Conservation (phyloP, 92 coral and sea anemone genomes). For the Umimayanthus chanpuru region DNA sequence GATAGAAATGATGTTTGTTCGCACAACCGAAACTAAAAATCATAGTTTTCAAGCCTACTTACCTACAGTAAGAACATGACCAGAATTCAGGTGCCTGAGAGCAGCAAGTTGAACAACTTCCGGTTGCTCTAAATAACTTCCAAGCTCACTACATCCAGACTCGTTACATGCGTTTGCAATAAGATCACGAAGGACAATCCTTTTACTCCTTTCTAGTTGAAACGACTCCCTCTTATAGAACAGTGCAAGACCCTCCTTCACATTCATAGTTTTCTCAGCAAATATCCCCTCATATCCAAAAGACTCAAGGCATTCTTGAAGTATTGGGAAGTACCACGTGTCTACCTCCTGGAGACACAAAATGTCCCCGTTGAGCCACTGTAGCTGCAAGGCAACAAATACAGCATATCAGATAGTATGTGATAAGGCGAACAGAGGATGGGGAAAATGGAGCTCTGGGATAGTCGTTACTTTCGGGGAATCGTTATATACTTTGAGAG, state of each 20-base stretch:
- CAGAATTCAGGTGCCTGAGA: neutral
- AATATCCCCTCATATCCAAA: conserved; percentile 62
- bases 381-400: conserved; percentile 40
- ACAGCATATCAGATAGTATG: too few relatives aligned
- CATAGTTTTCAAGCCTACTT: neutral
- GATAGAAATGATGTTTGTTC: neutral
- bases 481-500: too few relatives aligned
- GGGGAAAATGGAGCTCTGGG: too few relatives aligned
- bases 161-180: conserved; percentile 38
- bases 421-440: too few relatives aligned
- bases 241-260: conserved; percentile 61
- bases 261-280: conserved; percentile 31
- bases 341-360: conserved; percentile 77
- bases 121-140: neutral
- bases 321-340: conserved; percentile 49
- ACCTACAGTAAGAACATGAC: neutral
- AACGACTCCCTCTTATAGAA: conserved; percentile 63
- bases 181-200: conserved; percentile 16
- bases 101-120: conserved; percentile 6
- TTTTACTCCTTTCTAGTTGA: conserved; percentile 41
- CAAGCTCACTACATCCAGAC: neutral
- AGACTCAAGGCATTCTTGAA: conserved; percentile 49
- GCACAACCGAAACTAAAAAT: neutral
- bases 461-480: too few relatives aligned
- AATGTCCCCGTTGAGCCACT: conserved; percentile 72